Conservation (phyloP, 2,888 invertebrate genomes). For the Pandemis heparana region DNA sequence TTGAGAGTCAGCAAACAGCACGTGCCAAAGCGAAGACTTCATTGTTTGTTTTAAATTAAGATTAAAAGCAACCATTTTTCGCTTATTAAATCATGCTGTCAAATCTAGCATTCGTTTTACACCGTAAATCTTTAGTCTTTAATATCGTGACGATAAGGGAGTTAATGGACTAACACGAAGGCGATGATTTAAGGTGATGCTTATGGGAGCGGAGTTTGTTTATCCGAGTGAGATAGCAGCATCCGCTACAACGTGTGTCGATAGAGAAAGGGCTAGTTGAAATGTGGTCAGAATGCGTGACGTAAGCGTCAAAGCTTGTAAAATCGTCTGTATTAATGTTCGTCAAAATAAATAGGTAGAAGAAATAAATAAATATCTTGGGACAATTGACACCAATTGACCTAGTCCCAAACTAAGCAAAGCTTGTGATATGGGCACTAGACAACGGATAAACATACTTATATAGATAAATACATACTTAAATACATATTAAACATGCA, state of each 20-base stretch:
- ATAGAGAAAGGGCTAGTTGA: too few species aligned
- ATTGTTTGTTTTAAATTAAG: constrained; percentile 7
- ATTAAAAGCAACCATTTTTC: constrained; percentile 11
- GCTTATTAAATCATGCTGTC: constrained; percentile 16
- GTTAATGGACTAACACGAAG: constrained; percentile 37
- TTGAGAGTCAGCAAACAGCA: not conserved
- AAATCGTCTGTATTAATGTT: too few species aligned
- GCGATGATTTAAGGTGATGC: constrained; percentile 53
- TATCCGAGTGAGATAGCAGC: not conserved
- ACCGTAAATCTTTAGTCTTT: constrained; percentile 32
- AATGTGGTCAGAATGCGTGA: too few species aligned
- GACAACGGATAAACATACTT: too few species aligned
- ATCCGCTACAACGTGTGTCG: not conserved
- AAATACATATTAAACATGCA: too few species aligned
- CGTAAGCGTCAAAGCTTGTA: too few species aligned
- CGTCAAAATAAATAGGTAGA: too few species aligned
- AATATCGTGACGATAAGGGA: constrained; percentile 38
- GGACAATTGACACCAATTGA: too few species aligned
- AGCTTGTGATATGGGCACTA: too few species aligned
- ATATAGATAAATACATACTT: too few species aligned
- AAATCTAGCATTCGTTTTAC: constrained; percentile 29
- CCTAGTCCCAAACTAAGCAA: too few species aligned
- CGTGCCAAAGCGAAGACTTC: not conserved
- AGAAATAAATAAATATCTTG: too few species aligned
- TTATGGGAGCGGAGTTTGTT: not conserved